A percentile compares a stretch with the other conserved stretches of the same genome.
Evolutionary conservation across 2,888 invertebrate species (phyloP).

Genomic region (Cyaniris semiargus): DNA sequence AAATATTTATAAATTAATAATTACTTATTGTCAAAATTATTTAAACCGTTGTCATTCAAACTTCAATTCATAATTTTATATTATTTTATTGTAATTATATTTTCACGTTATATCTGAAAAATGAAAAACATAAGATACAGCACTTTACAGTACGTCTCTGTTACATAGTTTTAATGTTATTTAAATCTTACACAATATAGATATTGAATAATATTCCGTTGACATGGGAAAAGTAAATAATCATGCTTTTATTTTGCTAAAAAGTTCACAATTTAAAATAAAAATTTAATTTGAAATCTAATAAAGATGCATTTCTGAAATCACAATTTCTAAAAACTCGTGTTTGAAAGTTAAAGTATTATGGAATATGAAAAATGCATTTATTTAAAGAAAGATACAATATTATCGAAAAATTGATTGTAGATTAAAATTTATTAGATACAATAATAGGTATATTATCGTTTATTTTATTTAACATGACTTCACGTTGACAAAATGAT

Average conservation of each 20-base stretch:
- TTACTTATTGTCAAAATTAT: too few species aligned
- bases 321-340: not conserved
- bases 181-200: not conserved
- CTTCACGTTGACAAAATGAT: not conserved
- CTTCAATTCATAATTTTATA: not conserved
- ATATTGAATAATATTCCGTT: not conserved
- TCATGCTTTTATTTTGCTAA: too few species aligned
- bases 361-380: slow-evolving; percentile 4
- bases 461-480: not conserved
- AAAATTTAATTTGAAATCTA: too few species aligned
- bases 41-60: too few species aligned
- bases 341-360: not conserved
- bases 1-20: too few species aligned
- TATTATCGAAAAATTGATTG: not conserved
- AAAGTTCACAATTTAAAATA: too few species aligned
- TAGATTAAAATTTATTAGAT: not conserved
- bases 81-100: not conserved
- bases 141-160: not conserved
- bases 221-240: too few species aligned
- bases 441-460: not conserved
- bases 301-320: not conserved
- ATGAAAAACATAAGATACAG: not conserved
- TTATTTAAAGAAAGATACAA: not conserved
- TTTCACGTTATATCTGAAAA: not conserved
- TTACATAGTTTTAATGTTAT: not conserved